A percentile compares a stretch with the other conserved stretches of the same genome.
Conservation (phyloP, 2,113 vertebrate species). For the Ovibos moschatus region DNA sequence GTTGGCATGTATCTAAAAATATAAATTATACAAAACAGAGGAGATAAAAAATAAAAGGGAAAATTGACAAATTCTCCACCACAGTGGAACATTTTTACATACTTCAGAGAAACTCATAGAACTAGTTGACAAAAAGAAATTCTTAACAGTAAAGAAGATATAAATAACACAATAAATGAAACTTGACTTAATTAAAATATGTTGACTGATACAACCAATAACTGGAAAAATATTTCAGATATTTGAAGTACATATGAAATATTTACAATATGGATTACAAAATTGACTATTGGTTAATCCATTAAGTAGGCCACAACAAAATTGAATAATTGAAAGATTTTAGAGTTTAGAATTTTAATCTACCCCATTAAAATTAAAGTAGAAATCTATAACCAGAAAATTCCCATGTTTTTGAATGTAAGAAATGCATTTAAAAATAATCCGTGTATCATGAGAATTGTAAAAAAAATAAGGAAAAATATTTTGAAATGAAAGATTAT, state of each 20-base stretch:
- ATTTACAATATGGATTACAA: background rate
- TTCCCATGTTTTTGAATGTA: background rate
- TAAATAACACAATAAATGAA: background rate
- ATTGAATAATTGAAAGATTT: background rate
- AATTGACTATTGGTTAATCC: background rate
- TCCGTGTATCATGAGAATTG: background rate
- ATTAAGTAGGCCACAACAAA: background rate
- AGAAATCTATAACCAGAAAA: background rate
- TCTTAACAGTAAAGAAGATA: background rate
- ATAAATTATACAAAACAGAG: background rate
- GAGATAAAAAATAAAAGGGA: background rate
- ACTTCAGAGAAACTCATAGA: background rate
- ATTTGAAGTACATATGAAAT: background rate
- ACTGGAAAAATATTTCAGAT: background rate
- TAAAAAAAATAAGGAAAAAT: background rate
- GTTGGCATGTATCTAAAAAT: background rate
- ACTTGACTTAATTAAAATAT: background rate
- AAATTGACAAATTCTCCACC: background rate
- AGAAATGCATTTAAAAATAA: background rate
- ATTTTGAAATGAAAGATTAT: background rate
- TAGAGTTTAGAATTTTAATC: background rate
- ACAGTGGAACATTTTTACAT: background rate
- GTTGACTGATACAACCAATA: background rate
- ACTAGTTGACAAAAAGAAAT: background rate
- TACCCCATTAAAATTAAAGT: background rate